Evolutionary conservation across 2,797 vertebrate species (phyloP).

Genomic region (Sphenopsis melanotis): DNA sequence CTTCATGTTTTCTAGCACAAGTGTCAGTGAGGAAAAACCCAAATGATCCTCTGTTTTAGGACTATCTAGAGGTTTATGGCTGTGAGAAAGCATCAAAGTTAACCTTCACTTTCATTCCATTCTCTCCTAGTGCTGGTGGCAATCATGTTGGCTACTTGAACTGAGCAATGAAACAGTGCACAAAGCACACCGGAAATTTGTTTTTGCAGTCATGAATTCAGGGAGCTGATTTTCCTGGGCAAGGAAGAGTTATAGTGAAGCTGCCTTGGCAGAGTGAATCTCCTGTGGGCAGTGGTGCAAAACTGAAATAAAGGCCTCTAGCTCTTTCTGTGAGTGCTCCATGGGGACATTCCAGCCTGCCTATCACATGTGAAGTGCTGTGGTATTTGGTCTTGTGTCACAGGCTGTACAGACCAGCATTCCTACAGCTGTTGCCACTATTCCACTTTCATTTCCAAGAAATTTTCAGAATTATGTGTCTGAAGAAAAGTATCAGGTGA

Average conservation of each 20-base stretch:
- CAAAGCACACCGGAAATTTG: background rate
- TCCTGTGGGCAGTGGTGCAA: background rate
- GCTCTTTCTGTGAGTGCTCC: background rate
- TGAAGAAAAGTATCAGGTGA: background rate
- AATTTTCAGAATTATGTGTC: background rate
- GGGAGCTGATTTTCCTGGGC: background rate
- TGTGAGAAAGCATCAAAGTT: background rate
- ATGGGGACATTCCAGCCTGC: background rate
- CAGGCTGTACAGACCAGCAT: background rate
- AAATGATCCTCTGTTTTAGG: background rate
- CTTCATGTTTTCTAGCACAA: background rate
- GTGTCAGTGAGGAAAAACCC: background rate
- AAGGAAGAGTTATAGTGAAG: background rate
- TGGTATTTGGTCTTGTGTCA: background rate
- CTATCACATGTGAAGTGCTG: fast-evolving
- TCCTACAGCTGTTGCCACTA: background rate
- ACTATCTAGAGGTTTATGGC: background rate
- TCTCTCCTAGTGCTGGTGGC: background rate
- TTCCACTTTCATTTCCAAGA: background rate
- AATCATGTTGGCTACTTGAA: background rate
- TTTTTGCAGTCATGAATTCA: background rate
- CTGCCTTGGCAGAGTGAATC: background rate
- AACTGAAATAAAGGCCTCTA: background rate
- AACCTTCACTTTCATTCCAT: background rate
- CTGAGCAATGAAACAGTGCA: background rate